Percentiles rank a stretch among this genome's conserved stretches.
phyloP scores from a whole-genome alignment of 23 tunicate species.

The Clavelina lepadiformis region DNA sequence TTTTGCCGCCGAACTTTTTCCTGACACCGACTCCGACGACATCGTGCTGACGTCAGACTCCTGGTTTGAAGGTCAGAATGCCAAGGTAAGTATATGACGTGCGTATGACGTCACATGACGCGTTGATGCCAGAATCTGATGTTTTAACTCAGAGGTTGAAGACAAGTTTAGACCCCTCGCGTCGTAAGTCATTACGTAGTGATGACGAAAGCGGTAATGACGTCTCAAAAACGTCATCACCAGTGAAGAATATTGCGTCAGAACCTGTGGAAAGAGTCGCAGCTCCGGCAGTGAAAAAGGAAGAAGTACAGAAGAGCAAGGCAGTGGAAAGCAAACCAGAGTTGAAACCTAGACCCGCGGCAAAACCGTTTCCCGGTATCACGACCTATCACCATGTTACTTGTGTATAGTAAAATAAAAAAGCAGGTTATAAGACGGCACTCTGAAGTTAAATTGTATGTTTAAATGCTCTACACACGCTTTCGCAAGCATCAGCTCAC shows the following conservation, averaged over 20 bases:
- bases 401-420: too few relatives aligned
- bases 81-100: slow-evolving; percentile 39
- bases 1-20: slow-evolving; percentile 68
- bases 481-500: too few relatives aligned
- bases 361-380: slow-evolving; percentile 37
- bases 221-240: slow-evolving; percentile 8
- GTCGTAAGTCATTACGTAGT: slow-evolving; percentile 32
- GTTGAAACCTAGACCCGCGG: background rate
- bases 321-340: too few relatives aligned
- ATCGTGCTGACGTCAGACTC: slow-evolving; percentile 48
- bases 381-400: too few relatives aligned
- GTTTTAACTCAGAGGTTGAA: slow-evolving; percentile 49
- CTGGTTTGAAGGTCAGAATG: slow-evolving; percentile 61
- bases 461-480: too few relatives aligned
- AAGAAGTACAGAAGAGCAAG: slow-evolving; percentile 4
- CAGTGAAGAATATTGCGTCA: background rate
- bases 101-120: too few relatives aligned
- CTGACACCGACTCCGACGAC: slow-evolving; percentile 71
- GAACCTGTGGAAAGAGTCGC: background rate
- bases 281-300: background rate
- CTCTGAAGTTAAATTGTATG: too few relatives aligned
- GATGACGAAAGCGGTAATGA: background rate
- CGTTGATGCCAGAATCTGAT: too few relatives aligned
- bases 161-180: slow-evolving; percentile 50
- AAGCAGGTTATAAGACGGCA: too few relatives aligned